These are phyloP conservation scores for Indicator indicator DNA, from an alignment of 2,113 vertebrate species.

Conservation along the genomic window DNA sequence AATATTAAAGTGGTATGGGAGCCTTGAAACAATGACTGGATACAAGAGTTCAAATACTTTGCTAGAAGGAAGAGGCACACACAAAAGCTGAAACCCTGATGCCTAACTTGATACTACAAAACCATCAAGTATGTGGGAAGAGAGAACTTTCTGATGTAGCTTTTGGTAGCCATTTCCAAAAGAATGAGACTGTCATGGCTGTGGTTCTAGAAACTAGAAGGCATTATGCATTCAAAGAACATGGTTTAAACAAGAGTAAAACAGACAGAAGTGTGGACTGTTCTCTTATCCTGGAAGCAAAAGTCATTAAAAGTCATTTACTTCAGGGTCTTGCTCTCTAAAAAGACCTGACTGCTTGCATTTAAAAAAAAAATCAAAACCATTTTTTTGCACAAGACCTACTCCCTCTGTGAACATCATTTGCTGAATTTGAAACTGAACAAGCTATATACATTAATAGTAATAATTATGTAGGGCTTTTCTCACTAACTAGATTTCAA, in stretches of 20 bases:
- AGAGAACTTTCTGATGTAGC: not conserved
- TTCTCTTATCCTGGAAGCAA: not conserved
- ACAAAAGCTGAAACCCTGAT: not conserved
- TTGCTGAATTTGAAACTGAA: not conserved
- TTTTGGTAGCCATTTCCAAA: not conserved
- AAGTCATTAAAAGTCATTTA: not conserved
- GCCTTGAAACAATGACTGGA: not conserved
- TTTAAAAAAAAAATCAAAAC: not conserved
- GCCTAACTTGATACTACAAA: not conserved
- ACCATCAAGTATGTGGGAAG: not conserved
- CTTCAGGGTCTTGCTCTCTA: not conserved
- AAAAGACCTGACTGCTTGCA: not conserved
- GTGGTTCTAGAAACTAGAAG: not conserved
- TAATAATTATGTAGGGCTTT: constrained; percentile 20
- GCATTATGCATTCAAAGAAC: not conserved
- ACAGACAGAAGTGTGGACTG: not conserved
- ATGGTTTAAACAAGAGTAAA: not conserved
- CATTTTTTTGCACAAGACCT: not conserved
- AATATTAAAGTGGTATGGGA: not conserved
- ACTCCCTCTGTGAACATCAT: not conserved
- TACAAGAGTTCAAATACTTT: not conserved
- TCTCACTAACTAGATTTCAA: constrained; percentile 41
- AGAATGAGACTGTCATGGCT: not conserved
- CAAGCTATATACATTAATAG: not conserved
- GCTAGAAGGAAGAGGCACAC: not conserved